Evolutionary conservation across 1,140 invertebrate species (phyloP), one percentile per base, ranked within the genome.

Genomic region (Drosophila sturtevanti): DNA sequence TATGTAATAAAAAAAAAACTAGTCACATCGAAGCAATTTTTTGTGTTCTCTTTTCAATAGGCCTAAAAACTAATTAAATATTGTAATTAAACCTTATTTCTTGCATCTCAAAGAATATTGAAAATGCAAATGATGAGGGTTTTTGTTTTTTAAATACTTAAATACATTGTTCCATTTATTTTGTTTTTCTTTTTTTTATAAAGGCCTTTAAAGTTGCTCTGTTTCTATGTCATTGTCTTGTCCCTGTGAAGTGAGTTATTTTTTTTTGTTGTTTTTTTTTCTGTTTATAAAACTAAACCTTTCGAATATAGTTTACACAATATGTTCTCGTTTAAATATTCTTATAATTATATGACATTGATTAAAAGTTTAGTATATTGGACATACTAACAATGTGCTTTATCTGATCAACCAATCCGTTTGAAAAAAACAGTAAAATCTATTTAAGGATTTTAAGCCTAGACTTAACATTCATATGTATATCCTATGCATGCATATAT

Each of bases 261-360:
- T 37, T 4, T 31, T 31, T 31, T 3, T 6, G 5, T 31, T 31
- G 5, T 31, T 31, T 31, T 31, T 1, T 31, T 16, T 61, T 62
- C 35, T 41, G 21, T 63, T 68, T 67, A 78, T 21, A 48, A 48
- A 48, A 21, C 41, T 48, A 48, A 18, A 48, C 41, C 41, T 48
- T 16, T 21, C 18, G 41, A 54, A 56, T 58, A 69, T 34, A 62
- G 68, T 61, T 61, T 63, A 66, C 35, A 51, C 27, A 51, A 48
- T 37, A 34, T 21, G 55, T 51, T 60, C 66, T 58, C 27, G 60
- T 52, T 59, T 66, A 58, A 68, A 75, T 85, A 69, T 35, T 59
- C 66, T 73, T 80, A 80, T 22, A 10, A 44, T 56, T 73, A 48
- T 81, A 77, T 6, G 52, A 52, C 68, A 72, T 72, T 85, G 22